Percentiles rank a stretch among this genome's conserved stretches.
These are phyloP conservation scores for Onthophagus sagittarius DNA, from an alignment of 2,888 invertebrate species.

Conservation along the genomic window DNA sequence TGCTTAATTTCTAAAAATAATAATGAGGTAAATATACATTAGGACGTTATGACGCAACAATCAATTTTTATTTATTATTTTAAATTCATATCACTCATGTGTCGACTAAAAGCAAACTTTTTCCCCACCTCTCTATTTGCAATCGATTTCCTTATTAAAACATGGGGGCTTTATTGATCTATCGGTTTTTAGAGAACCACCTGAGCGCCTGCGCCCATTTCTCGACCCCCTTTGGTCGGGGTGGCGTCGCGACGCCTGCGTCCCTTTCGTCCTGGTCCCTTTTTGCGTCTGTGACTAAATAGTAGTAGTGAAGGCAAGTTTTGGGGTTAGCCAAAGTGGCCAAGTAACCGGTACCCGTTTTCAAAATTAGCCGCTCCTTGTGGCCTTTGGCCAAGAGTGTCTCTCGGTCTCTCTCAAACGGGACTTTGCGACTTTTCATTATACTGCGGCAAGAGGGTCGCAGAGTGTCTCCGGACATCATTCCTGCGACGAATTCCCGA, in stretches of 20 bases:
- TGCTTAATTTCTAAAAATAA: no score
- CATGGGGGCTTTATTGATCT: neutral
- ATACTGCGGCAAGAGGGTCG: no score
- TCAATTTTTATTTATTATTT: no score
- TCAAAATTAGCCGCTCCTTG: slow-evolving; percentile 33
- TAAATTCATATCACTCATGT: no score
- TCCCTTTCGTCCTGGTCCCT: neutral
- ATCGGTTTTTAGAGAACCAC: neutral
- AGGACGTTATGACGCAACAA: no score
- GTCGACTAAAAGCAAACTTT: no score
- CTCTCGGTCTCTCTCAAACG: slow-evolving; percentile 22
- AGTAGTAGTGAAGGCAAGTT: neutral
- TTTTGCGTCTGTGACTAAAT: neutral
- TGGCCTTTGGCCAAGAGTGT: slow-evolving; percentile 32
- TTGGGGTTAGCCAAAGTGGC: slow-evolving; percentile 2
- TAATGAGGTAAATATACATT: no score
- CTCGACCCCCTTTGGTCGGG: neutral
- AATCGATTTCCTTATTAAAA: no score
- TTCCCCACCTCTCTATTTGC: no score
- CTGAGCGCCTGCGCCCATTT: neutral
- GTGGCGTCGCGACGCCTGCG: neutral
- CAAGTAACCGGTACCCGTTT: neutral
- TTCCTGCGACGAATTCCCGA: neutral
- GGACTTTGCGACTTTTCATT: slow-evolving; percentile 14
- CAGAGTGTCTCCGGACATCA: slow-evolving; percentile 23